These are phyloP conservation scores for Centropus bengalensis DNA, from an alignment of 2,113 vertebrate species.

Conservation along the genomic window DNA sequence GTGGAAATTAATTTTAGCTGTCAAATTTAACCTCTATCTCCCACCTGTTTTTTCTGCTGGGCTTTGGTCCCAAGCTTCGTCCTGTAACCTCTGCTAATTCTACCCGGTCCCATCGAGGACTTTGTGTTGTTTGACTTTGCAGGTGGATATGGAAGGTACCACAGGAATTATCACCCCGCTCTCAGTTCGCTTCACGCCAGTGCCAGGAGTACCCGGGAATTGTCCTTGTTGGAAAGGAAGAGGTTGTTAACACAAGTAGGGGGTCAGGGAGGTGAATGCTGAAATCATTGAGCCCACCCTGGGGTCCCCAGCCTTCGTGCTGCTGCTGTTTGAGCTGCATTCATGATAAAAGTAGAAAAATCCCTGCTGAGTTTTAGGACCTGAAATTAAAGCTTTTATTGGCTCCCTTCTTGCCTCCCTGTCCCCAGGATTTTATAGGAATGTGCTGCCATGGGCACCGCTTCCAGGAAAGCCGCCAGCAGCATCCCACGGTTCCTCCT, in stretches of 20 bases:
- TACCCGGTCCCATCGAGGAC: background rate
- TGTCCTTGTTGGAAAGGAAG: background rate
- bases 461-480: background rate
- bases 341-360: background rate
- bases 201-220: background rate
- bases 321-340: background rate
- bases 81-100: background rate
- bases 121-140: background rate
- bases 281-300: background rate
- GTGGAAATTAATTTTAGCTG: background rate
- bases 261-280: background rate
- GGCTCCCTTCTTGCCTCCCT: background rate
- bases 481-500: background rate
- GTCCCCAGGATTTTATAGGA: background rate
- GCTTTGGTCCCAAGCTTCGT: background rate
- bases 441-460: background rate
- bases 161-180: background rate
- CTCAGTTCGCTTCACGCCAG: accelerated
- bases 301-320: background rate
- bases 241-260: background rate
- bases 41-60: background rate
- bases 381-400: background rate
- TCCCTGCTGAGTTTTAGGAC: background rate
- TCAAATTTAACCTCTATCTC: background rate
- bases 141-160: background rate